These are phyloP conservation scores for Hyles euphorbiae DNA, from an alignment of 1,140 invertebrate species.

Conservation along the genomic window DNA sequence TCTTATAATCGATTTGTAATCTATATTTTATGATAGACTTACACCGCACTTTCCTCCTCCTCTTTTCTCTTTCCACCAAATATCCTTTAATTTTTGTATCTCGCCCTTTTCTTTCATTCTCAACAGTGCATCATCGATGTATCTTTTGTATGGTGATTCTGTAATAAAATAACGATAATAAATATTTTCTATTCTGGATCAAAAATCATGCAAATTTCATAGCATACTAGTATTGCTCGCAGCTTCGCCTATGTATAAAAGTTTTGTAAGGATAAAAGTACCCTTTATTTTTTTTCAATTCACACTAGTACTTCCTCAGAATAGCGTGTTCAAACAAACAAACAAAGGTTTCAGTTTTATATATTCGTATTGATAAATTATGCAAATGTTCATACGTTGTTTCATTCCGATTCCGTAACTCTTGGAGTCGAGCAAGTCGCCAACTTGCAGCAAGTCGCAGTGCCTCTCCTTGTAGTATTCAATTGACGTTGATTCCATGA, in stretches of 20 bases:
- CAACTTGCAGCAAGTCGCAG: conserved; percentile 86
- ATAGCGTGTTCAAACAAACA: conserved; percentile 1
- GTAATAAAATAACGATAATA: conserved; percentile 4
- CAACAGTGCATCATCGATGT: conserved; percentile 84
- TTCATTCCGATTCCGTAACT: conserved; percentile 87
- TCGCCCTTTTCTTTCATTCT: conserved; percentile 87
- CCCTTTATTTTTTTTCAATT: conserved; percentile 1
- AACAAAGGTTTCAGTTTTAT: too few species aligned
- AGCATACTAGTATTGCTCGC: too few species aligned
- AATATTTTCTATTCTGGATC: too few species aligned
- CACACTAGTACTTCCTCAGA: neutral
- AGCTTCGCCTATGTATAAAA: too few species aligned
- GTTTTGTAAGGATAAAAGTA: neutral
- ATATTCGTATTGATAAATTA: neutral
- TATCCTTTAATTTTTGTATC: conserved; percentile 85
- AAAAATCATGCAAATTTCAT: too few species aligned
- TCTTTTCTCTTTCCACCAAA: conserved; percentile 89
- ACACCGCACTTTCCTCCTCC: conserved; percentile 76
- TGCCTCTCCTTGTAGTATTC: conserved; percentile 86
- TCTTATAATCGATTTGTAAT: neutral
- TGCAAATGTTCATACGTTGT: conserved; percentile 37
- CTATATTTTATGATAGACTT: conserved; percentile 13
- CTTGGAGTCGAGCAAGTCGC: conserved; percentile 86
- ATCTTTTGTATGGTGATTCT: conserved; percentile 83
- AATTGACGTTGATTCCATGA: conserved; percentile 90